phyloP scores from a whole-genome alignment of 1,140 invertebrate genomes.

The Heliothis subflexa region DNA sequence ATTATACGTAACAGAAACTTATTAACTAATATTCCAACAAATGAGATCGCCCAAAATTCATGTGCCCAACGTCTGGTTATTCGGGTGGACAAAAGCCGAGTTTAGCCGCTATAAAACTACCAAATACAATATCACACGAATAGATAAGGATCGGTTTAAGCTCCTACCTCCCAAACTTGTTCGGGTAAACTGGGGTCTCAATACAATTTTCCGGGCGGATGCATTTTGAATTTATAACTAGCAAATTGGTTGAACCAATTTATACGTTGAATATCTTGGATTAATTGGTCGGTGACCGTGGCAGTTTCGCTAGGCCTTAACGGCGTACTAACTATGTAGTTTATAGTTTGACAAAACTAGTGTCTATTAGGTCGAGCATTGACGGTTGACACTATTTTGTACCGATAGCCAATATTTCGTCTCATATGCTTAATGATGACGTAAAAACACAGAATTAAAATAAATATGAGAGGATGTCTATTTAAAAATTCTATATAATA shows the following conservation, averaged over 20 bases:
- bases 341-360: conserved; percentile 43
- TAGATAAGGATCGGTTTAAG: conserved; percentile 46
- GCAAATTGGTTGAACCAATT: conserved; percentile 80
- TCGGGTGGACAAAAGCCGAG: conserved; percentile 54
- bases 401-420: not conserved
- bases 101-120: conserved; percentile 52
- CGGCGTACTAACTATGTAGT: conserved; percentile 39
- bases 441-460: not conserved
- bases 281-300: conserved; percentile 71
- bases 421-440: not conserved
- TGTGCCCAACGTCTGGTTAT: conserved; percentile 44
- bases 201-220: conserved; percentile 82
- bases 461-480: no score
- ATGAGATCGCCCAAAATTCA: conserved; percentile 54
- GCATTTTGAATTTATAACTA: conserved; percentile 85
- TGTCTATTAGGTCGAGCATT: not conserved
- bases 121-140: conserved; percentile 50
- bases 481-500: no score
- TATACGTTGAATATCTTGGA: conserved; percentile 79
- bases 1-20: conserved; percentile 27
- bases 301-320: conserved; percentile 50
- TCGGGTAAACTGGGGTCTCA: conserved; percentile 70
- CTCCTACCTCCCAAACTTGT: conserved; percentile 58
- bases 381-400: conserved; percentile 10
- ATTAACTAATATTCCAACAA: conserved; percentile 50